Base-by-base conservation (phyloP, 2,888 invertebrate genomes). In the Eledona agricola region DNA sequence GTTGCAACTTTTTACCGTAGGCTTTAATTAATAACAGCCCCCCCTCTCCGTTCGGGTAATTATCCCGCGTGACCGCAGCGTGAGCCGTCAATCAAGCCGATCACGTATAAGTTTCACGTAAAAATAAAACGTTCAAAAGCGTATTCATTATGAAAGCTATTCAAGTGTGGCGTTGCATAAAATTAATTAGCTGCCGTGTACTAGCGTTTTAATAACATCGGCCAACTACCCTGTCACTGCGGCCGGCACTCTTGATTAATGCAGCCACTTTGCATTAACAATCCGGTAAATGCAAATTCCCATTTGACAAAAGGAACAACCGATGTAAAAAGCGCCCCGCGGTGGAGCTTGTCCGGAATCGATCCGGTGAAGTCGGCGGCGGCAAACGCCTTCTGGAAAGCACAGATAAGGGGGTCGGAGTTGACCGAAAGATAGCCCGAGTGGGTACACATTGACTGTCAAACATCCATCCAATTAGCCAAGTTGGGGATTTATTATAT, bases 101-200 rank as follows among this genome's bases (percentile, higher is more conserved):
- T 66, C 66, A 60, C 63, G 60, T 62, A 59, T 63, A 56, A 61
- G 62, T 63, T 65, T 58, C 61, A 57, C 29, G 63, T 60, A 61
- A 63, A 66, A 67, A 56, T 47, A 47, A 47, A 69, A 67, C 69
- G 65, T 67, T 67, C 68, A 65, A 68, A 66, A 65, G 72, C 68
- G 63, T 69, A 72, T 74, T 75, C 74, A 74, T 75, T 74, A 74
- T 68, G 71, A 72, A 69, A 72, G 71, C 73, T 70, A 71, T 74
- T 75, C 74, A 72, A 74, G 75, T 75, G 74, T 74, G 74, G 71
- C 72, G 73, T 75, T 75, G 76, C 75, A 76, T 75, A 75, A 76
- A 76, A 76, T 76, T 76, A 76, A 76, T 76, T 76, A 76, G 74
- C 73, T 68, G 70, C 69, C 71, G 67, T 69, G 70, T 72, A 72